Conservation (phyloP, 2,888 invertebrate genomes). For the Acanthosoma haemorrhoidale region DNA sequence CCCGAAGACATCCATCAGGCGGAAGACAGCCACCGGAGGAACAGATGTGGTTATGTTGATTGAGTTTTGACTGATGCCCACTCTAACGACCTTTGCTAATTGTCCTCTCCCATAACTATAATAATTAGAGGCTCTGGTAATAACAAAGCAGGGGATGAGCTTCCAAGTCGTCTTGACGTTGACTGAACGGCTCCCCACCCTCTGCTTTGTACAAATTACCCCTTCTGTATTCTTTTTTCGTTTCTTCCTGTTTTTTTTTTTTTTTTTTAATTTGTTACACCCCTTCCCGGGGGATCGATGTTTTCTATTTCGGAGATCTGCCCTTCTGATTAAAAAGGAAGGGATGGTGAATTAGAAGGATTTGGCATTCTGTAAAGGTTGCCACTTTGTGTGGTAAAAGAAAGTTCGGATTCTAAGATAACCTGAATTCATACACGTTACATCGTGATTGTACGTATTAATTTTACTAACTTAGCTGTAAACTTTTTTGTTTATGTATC, state of each 20-base stretch:
- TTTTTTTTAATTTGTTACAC: slow-evolving; percentile 8
- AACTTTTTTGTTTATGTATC: background rate
- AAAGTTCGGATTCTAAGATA: no score
- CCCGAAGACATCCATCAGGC: background rate
- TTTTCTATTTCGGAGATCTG: slow-evolving; percentile 1
- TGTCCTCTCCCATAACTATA: background rate
- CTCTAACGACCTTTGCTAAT: slow-evolving; percentile 4
- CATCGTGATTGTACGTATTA: no score
- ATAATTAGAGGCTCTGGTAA: background rate
- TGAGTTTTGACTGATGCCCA: background rate
- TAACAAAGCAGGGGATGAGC: slow-evolving; percentile 4
- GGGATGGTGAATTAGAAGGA: background rate
- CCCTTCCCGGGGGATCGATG: slow-evolving; percentile 1
- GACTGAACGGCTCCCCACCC: slow-evolving; percentile 16
- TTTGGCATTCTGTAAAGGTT: background rate
- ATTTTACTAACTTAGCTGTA: no score
- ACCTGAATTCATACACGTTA: no score
- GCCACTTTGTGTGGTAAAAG: background rate
- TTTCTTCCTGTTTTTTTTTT: background rate
- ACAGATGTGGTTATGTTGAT: background rate
- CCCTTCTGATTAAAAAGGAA: background rate
- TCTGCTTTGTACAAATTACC: background rate
- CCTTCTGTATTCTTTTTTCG: background rate
- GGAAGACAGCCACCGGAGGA: no score
- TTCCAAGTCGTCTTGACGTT: background rate